phyloP scores from a whole-genome alignment of 2,888 invertebrate species.

The Xestobium rufovillosum region DNA sequence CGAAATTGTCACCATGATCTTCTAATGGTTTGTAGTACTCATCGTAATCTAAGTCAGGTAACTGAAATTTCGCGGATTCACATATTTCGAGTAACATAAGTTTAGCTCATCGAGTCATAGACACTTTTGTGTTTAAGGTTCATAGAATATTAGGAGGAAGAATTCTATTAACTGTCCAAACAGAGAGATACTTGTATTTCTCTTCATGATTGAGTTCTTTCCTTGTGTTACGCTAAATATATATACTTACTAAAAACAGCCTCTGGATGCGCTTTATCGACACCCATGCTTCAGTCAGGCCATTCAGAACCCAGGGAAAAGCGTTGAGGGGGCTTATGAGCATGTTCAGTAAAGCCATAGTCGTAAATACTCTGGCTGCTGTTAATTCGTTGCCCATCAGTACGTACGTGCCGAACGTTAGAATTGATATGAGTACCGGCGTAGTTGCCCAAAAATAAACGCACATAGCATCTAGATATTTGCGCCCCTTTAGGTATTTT shows the following conservation, averaged over 20 bases:
- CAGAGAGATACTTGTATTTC: no score
- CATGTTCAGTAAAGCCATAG: slow-evolving; percentile 92
- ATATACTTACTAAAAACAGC: slow-evolving; percentile 45
- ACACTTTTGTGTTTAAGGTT: no score
- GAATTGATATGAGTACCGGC: slow-evolving; percentile 79
- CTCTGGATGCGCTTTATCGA: slow-evolving; percentile 82
- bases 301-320: slow-evolving; percentile 97
- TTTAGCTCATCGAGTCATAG: no score
- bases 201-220: no score
- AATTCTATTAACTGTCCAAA: no score
- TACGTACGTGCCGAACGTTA: slow-evolving; percentile 75
- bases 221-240: neutral
- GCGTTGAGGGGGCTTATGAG: slow-evolving; percentile 92
- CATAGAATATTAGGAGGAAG: no score
- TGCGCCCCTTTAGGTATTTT: slow-evolving; percentile 71
- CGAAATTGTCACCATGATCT: slow-evolving; percentile 46
- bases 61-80: slow-evolving; percentile 42
- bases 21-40: slow-evolving; percentile 51
- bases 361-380: slow-evolving; percentile 89
- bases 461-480: slow-evolving; percentile 95
- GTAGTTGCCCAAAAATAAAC: slow-evolving; percentile 99
- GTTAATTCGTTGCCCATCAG: slow-evolving; percentile 70
- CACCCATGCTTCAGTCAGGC: slow-evolving; percentile 92
- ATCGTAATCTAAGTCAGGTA: slow-evolving; percentile 55
- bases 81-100: slow-evolving; percentile 2